These are phyloP conservation scores for Arenaria interpres DNA, from an alignment of 2,113 vertebrate species.

Conservation along the genomic window DNA sequence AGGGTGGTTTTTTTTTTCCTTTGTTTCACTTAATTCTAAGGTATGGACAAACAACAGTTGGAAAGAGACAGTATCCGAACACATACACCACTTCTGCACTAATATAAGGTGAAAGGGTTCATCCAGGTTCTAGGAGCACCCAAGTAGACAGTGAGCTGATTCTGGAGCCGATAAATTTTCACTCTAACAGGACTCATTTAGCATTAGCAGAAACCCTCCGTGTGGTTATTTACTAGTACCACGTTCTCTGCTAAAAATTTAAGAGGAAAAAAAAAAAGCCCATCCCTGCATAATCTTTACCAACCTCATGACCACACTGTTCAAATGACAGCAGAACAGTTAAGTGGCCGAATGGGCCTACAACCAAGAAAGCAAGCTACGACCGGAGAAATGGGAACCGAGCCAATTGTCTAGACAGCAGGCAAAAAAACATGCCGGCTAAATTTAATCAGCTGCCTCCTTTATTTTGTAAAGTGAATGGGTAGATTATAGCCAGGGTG, in stretches of 20 bases:
- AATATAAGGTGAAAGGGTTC: not conserved
- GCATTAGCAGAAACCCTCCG: not conserved
- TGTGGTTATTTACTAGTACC: not conserved
- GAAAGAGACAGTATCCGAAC: not conserved
- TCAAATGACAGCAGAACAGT: not conserved
- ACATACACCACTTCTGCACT: not conserved
- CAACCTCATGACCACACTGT: not conserved
- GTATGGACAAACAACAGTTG: rapidly evolving
- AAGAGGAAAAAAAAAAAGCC: not conserved
- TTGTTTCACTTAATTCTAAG: not conserved
- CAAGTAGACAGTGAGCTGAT: not conserved
- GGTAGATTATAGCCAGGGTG: conserved; percentile 49
- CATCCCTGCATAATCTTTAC: not conserved
- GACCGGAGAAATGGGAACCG: not conserved
- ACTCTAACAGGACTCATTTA: not conserved
- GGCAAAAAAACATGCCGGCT: conserved; percentile 37
- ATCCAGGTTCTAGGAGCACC: not conserved
- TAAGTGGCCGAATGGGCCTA: conserved; percentile 38
- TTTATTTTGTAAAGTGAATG: conserved; percentile 57
- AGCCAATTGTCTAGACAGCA: conserved; percentile 67
- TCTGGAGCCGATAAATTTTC: not conserved
- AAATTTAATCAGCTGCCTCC: conserved; percentile 66
- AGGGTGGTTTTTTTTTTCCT: not conserved
- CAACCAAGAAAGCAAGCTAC: conserved; percentile 21
- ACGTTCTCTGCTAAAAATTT: not conserved